Base-by-base conservation (phyloP, 1,140 invertebrate species). In the Leptopilina boulardi region DNA sequence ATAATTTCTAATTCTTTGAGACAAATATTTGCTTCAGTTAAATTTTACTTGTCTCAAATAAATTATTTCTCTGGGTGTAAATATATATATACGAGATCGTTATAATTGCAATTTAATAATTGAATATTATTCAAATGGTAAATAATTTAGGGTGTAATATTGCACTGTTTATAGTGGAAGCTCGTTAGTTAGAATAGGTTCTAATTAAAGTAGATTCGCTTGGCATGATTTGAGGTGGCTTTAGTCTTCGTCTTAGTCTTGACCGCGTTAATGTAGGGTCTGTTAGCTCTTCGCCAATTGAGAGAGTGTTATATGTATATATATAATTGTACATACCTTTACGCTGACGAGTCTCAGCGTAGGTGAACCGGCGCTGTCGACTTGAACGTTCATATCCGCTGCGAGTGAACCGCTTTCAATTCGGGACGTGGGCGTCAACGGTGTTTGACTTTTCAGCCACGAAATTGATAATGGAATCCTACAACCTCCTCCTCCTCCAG, bases 351-450 rank as follows among this genome's bases (percentile, higher is more conserved):
- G 88, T 82, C 92, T 89, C 85, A 92, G 84, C 81, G 91, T 91
- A 71, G 91, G 90, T 82, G 90, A 90, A 80, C 89, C 89, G 72
- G 88, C 85, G 80, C 86, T 91, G 77, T 90, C 89, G 77, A 93
- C 84, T 81, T 92, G 91, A 38, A 92, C 89, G 88, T 93, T 92
- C 92, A 92, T 92, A 83, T 91, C 89, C 85, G 87, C 83, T 82
- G 89, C 83, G 83, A 89, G 87, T 81, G 86, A 83, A 80, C 85
- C 86, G 86, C 85, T 88, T 87, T 86, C 88, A 84, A 70, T 83
- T 82, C 85, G 87, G 78, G 81, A 85, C 81, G 82, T 85, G 85
- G 85, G 85, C 83, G 85, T 85, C 59, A 66, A 66, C 41, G 81
- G 59, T 79, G 86, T 86, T 77, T 87, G 87, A 85, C 86, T 89